Percentiles rank a stretch among this genome's conserved stretches.
phyloP scores from a whole-genome alignment of 2,113 vertebrate species.

The Ahaetulla prasina region DNA sequence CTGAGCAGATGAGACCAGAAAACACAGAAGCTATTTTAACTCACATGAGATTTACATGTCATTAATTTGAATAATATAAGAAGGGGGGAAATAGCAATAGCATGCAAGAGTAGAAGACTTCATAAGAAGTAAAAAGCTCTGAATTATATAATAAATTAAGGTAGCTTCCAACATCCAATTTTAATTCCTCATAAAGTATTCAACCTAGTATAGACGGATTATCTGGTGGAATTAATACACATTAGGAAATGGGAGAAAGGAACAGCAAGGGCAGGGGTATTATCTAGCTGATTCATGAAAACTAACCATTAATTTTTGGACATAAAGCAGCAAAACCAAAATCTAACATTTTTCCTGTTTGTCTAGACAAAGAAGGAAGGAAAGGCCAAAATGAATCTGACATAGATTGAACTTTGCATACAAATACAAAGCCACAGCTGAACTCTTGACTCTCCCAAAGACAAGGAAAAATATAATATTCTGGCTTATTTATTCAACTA shows the following conservation, averaged over 20 bases:
- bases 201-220: not conserved
- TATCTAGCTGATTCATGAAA: not conserved
- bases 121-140: not conserved
- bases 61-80: constrained; percentile 6
- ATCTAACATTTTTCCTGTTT: not conserved
- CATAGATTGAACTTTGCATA: not conserved
- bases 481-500: not conserved
- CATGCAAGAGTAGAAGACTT: not conserved
- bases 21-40: not conserved
- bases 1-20: constrained; percentile 30
- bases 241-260: not conserved
- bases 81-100: not conserved
- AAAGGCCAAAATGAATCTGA: not conserved
- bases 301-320: not conserved
- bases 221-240: too few species aligned
- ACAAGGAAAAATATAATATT: not conserved
- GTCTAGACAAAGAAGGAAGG: not conserved
- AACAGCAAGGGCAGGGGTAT: not conserved
- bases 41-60: constrained; percentile 5
- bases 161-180: not conserved
- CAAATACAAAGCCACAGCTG: not conserved
- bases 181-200: not conserved
- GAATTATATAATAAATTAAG: not conserved
- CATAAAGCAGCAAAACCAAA: not conserved
- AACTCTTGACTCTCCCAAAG: not conserved